Base-by-base conservation (phyloP, 2,797 vertebrate species). In the Cynodonichthys magdalenae region DNA sequence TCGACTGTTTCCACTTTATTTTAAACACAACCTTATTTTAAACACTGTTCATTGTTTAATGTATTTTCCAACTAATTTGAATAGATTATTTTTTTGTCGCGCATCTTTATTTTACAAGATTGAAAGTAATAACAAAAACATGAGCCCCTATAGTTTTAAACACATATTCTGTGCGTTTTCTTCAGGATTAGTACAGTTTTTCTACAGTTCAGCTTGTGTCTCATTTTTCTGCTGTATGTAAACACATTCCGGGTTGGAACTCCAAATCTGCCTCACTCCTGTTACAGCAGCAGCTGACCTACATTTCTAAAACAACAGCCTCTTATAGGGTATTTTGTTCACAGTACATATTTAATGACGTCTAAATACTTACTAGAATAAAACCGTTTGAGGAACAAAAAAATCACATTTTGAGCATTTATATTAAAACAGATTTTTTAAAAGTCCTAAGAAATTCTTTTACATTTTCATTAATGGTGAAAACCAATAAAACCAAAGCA, bases 221-320 rank as follows among this genome's bases (percentile, higher is more conserved):
- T 69, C 5, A 10, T 74, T 74, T 6, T 80, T 42, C 66, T 81
- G 74, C 66, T 58, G n/a, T 18, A 19, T 9, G 66, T 76, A 66
- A 84, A 88, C 76, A 71, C 73, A 80, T 79, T 81, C 75, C 77
- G 53, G 53, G 19, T 59, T 42, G 0, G 55, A 45, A 18, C 75
- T 62, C 49, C 79, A 69, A 83, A 86, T 86, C 84, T 87, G 86
- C 69, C 53, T 69, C 58, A 0, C 48, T 65, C 66, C 55, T 11
- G 68, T 48, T 6, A 27, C 64, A 54, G 74, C 76, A 55, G 74
- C 77, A 31, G 59, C 61, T 87, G 88, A 87, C 89, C 87, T 79
- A 88, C 60, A 89, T 90, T 75, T 49, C 12, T 9, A 46, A 3
- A 46, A 41, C 20, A 58, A 41, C n/a, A 45, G 54, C 59, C 57